Evolutionary conservation across 2,888 invertebrate genomes (phyloP).

Genomic region (Noctuana brunneofusca): DNA sequence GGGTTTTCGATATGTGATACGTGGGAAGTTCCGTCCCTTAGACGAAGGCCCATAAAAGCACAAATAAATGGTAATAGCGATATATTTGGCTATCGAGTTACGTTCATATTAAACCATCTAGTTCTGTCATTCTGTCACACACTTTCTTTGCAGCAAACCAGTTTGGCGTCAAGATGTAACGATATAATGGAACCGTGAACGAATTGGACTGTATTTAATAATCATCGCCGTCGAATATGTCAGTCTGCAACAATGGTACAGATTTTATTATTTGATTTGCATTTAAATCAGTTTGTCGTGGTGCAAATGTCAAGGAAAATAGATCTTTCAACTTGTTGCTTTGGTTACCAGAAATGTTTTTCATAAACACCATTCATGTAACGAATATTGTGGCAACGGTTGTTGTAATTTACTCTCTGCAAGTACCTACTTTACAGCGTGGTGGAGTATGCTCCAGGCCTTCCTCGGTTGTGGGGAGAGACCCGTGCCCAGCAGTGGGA

Average conservation of each 20-base stretch:
- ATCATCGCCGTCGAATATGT: conserved; percentile 9
- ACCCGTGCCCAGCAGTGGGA: no score
- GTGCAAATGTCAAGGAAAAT: conserved; percentile 21
- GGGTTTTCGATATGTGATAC: conserved; percentile 59
- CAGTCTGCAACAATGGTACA: conserved; percentile 9
- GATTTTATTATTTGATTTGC: conserved; percentile 30
- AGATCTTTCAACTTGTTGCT: conserved; percentile 11
- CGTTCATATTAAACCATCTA: conserved; percentile 42
- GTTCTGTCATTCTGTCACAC: not conserved
- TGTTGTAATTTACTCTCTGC: not conserved
- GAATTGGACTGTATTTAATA: conserved; percentile 23
- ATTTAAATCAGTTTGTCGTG: conserved; percentile 15
- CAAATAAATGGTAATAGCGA: conserved; percentile 58
- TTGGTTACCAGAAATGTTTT: conserved; percentile 1
- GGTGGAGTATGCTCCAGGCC: no score
- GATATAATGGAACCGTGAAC: conserved; percentile 8
- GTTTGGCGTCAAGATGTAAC: conserved; percentile 3
- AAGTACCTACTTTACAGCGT: no score
- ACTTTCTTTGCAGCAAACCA: not conserved
- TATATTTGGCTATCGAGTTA: conserved; percentile 49
- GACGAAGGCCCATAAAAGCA: conserved; percentile 53
- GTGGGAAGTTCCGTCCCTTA: conserved; percentile 53
- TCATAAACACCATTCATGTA: not conserved
- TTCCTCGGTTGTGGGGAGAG: no score
- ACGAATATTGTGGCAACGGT: not conserved